Conservation (phyloP, 92 coral and sea anemone species). For the Blastomussa wellsi region DNA sequence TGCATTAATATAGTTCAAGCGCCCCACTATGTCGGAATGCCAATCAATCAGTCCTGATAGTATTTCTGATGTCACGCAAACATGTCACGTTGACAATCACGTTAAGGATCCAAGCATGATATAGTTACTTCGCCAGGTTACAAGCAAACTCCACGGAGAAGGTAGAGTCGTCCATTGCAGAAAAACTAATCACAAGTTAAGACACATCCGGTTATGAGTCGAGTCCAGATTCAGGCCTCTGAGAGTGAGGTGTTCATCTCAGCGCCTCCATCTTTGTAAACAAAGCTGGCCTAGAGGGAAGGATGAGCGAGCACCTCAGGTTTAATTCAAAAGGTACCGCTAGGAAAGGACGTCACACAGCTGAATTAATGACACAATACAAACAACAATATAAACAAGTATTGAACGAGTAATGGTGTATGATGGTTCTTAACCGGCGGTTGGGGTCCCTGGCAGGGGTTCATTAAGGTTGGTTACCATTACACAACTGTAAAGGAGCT, state of each 20-base stretch:
- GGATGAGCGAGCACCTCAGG: constrained; percentile 47
- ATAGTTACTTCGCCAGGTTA: constrained; percentile 1
- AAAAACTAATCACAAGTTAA: constrained; percentile 4
- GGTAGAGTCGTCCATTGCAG: constrained; percentile 2
- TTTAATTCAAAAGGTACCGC: constrained; percentile 51
- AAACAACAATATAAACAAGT: neutral
- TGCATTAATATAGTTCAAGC: neutral
- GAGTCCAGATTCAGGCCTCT: constrained; percentile 45
- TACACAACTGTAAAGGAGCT: too few species aligned
- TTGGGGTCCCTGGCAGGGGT: too few species aligned
- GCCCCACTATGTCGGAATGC: neutral
- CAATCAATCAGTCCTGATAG: constrained; percentile 2
- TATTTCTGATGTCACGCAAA: constrained; percentile 9
- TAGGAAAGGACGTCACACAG: constrained; percentile 36
- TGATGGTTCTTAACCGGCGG: neutral
- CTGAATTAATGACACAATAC: constrained; percentile 28
- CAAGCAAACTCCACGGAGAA: neutral
- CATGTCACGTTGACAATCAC: neutral
- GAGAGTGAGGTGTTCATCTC: constrained; percentile 49
- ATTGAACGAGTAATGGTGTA: too few species aligned
- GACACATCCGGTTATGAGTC: constrained; percentile 27
- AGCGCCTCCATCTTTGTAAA: constrained; percentile 55
- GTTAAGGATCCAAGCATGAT: neutral
- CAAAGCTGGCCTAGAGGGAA: constrained; percentile 53
- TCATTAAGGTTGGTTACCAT: too few species aligned